phyloP scores from a whole-genome alignment of 2,797 vertebrate species.

The Sebastolobus altivelis region DNA sequence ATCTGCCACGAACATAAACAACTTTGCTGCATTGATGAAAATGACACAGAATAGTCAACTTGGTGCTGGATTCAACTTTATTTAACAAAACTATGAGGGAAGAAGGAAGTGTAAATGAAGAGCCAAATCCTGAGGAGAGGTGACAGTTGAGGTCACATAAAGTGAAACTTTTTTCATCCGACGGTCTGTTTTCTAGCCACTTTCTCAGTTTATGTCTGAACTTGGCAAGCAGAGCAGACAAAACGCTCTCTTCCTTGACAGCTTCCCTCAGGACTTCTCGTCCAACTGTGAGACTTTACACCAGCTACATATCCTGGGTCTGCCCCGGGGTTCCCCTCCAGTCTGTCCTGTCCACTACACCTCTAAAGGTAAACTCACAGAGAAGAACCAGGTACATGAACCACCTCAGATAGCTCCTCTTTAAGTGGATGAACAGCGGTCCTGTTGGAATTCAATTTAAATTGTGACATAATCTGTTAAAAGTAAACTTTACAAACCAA shows the following conservation, averaged over 20 bases:
- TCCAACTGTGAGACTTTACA: not conserved
- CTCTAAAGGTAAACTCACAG: not conserved
- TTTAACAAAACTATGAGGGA: not conserved
- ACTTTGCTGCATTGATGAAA: slow-evolving; percentile 19
- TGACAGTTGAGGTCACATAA: slow-evolving; percentile 10
- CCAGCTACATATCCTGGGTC: not conserved
- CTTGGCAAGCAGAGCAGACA: not conserved
- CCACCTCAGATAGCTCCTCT: not conserved
- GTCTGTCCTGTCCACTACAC: not conserved
- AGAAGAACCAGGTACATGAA: not conserved
- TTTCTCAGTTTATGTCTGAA: not conserved
- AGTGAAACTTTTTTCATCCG: not conserved
- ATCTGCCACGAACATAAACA: slow-evolving; percentile 44
- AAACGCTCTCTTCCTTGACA: not conserved
- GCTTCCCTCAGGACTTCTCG: not conserved
- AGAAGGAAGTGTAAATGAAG: not conserved
- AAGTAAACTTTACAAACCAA: not conserved
- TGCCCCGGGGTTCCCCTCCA: not conserved
- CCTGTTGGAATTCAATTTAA: not conserved
- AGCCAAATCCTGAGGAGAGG: not conserved
- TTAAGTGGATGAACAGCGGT: not conserved
- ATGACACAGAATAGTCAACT: slow-evolving; percentile 27
- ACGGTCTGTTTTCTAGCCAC: not conserved
- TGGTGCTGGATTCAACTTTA: slow-evolving; percentile 8
- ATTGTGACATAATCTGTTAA: not conserved